Evolutionary conservation across 2,888 invertebrate genomes (phyloP), one percentile per base, ranked within the genome.

Genomic region (Trichogramma evanescens): DNA sequence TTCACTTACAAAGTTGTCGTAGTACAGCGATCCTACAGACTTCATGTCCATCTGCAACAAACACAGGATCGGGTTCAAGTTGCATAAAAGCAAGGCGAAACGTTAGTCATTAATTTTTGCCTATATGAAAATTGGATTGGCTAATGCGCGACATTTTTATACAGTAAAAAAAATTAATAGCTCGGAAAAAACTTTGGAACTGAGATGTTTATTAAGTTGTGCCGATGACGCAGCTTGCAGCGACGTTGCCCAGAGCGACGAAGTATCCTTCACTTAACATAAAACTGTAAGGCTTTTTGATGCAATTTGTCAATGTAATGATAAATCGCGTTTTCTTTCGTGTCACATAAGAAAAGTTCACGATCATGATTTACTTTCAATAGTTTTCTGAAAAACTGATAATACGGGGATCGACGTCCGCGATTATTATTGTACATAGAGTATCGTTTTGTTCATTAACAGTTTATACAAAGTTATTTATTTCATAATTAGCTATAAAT

Each of bases 11-110:
- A 92, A 92, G 85, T 91, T 92, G 84, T 93, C 92, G 85, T 93
- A 93, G 88, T 93, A 92, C 89, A 91, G 91, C 81, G 91, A 91
- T 83, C 92, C 92, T 86, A 92, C 90, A 84, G 91, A 89, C 88
- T 93, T 93, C 89, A 92, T 89, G 86, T 93, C 92, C 92, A 93
- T 92, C 92, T 93, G 89, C 84, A 89, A 89, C 79, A 80, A 74
- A 78, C 74, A 79, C 72, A 76, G 72, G 72, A 74, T 72, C 66
- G 73, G 72, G 75, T 63, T 77, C 74, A 77, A 77, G 73, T 73
- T 70, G 66, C 74, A 72, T 73, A 70, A 66, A 74, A 73, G 71
- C 71, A 48, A 58, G 67, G 68, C 65, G 60, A 65, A 65, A 51
- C 59, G 56, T 63, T 54, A 64, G 60, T 68, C 67, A 67, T 62